Evolutionary conservation across 2,888 invertebrate genomes (phyloP).

Genomic region (Tetragonula carbonaria): DNA sequence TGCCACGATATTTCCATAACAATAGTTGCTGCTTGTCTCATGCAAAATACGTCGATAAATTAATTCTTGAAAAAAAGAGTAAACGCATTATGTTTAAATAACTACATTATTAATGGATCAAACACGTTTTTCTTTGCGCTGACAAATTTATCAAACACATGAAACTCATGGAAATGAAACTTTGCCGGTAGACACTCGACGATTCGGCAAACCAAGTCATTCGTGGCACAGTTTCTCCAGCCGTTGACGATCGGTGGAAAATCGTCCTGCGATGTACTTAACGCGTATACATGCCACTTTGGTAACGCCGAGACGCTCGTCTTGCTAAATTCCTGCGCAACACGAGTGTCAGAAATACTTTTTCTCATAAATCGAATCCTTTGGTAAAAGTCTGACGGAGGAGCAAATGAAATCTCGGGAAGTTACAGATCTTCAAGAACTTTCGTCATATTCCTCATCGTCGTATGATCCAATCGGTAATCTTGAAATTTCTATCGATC

Average conservation of each 20-base stretch:
- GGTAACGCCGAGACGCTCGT: constrained; percentile 18
- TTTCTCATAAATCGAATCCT: constrained; percentile 16
- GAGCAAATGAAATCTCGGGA: background rate
- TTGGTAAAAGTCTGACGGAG: constrained; percentile 4
- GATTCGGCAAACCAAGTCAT: constrained; percentile 38
- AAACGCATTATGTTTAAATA: background rate
- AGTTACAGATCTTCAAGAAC: too few species aligned
- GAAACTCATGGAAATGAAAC: constrained; percentile 70
- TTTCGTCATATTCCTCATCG: background rate
- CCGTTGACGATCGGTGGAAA: constrained; percentile 48
- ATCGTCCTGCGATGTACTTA: constrained; percentile 40
- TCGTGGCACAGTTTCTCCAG: constrained; percentile 49
- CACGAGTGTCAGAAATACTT: constrained; percentile 15
- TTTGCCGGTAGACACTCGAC: constrained; percentile 68
- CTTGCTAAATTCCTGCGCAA: constrained; percentile 49
- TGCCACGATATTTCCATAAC: background rate
- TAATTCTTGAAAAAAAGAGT: background rate
- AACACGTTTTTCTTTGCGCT: background rate
- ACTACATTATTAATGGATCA: background rate
- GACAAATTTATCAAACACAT: background rate
- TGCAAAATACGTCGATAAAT: background rate
- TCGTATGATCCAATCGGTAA: background rate
- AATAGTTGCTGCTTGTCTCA: background rate
- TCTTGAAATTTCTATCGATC: background rate
- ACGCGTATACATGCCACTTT: constrained; percentile 42